Conservation (phyloP, 2,113 vertebrate genomes). For the Apistogramma diplotaenia region DNA sequence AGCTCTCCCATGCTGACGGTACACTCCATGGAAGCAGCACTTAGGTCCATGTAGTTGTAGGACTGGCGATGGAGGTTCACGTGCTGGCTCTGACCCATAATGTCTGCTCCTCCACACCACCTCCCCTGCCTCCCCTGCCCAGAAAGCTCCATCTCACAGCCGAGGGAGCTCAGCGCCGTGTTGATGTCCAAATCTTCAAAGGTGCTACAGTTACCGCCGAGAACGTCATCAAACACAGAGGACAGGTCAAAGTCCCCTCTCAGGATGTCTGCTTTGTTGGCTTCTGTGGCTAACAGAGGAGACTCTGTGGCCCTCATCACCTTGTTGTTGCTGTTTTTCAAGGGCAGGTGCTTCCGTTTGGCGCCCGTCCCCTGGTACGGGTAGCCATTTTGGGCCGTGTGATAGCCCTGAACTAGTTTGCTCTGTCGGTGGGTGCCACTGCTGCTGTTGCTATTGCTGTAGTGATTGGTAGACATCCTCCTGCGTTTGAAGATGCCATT, state of each 20-base stretch:
- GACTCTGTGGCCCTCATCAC: conserved; percentile 63
- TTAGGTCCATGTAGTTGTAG: conserved; percentile 71
- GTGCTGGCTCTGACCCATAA: conserved; percentile 47
- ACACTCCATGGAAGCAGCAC: conserved; percentile 33
- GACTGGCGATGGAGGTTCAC: conserved; percentile 59
- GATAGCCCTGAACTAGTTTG: conserved; percentile 64
- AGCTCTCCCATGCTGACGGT: conserved; percentile 60
- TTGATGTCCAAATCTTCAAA: conserved; percentile 85
- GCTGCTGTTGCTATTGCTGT: conserved; percentile 22
- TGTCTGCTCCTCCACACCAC: conserved; percentile 65
- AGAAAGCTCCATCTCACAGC: conserved; percentile 75
- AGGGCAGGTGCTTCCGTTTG: conserved; percentile 71
- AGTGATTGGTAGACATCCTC: conserved; percentile 78
- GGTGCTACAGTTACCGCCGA: conserved; percentile 77
- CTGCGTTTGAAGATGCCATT: conserved; percentile 82
- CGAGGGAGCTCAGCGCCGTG: conserved; percentile 78
- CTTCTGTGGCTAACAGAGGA: conserved; percentile 71
- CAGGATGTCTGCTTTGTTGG: conserved; percentile 70
- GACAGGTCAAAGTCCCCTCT: conserved; percentile 79
- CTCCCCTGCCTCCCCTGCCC: conserved; percentile 68
- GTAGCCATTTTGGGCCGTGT: conserved; percentile 51
- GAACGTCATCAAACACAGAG: conserved; percentile 79
- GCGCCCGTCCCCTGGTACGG: conserved; percentile 49
- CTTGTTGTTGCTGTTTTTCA: conserved; percentile 61
- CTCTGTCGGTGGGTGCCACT: conserved; percentile 55